phyloP scores from a whole-genome alignment of 2,113 vertebrate species.

The Canis aureus region DNA sequence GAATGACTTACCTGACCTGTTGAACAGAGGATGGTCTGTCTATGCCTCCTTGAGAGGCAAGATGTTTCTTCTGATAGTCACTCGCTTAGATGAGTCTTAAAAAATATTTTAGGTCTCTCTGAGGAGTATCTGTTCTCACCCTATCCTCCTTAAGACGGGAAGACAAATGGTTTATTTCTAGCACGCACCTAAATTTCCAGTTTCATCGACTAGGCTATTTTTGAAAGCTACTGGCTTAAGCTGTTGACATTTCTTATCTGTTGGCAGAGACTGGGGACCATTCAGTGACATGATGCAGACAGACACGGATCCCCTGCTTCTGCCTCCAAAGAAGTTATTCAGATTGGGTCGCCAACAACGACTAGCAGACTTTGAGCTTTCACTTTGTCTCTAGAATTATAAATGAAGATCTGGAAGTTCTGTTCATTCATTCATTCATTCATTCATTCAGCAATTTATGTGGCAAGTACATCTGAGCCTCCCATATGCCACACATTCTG shows the following conservation, averaged over 20 bases:
- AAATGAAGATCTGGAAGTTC: neutral
- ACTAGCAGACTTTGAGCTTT: constrained; percentile 3
- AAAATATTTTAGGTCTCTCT: constrained; percentile 26
- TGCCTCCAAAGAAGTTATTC: constrained; percentile 68
- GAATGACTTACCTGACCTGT: constrained; percentile 9
- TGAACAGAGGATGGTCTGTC: constrained; percentile 30
- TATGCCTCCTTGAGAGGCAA: neutral
- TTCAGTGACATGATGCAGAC: constrained; percentile 70
- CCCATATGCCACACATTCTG: neutral
- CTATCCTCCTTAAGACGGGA: constrained; percentile 41
- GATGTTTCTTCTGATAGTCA: neutral
- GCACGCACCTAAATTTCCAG: constrained; percentile 71
- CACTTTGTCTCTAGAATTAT: neutral
- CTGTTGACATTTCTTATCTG: constrained; percentile 83
- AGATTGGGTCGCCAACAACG: constrained; percentile 71
- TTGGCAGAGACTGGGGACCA: constrained; percentile 64
- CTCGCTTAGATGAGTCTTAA: constrained; percentile 1
- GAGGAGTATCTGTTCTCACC: neutral
- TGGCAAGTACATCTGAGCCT: neutral
- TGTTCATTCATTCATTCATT: neutral
- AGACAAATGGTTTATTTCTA: constrained; percentile 77
- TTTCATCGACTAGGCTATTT: constrained; percentile 82
- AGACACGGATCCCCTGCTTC: neutral
- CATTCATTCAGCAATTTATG: neutral
- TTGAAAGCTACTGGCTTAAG: constrained; percentile 79